These are phyloP conservation scores for Itoplectis maculator DNA, from an alignment of 2,888 invertebrate species.

Conservation along the genomic window DNA sequence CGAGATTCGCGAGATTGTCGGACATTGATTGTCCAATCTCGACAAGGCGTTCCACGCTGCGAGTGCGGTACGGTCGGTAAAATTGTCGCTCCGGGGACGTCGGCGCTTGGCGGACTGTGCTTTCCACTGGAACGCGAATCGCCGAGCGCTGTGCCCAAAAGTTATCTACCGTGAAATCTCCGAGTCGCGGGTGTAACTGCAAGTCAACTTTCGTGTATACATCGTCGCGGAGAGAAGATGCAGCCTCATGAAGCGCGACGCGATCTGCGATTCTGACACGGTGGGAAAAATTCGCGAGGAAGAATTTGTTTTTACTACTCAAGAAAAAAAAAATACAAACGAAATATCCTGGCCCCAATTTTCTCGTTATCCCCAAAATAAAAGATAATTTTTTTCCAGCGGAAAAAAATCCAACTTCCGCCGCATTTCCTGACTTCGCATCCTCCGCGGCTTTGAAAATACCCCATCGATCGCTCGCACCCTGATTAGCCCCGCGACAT, in stretches of 20 bases:
- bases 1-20: not conserved
- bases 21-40: not conserved
- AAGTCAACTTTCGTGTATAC: constrained; percentile 6
- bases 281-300: not conserved
- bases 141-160: constrained; percentile 13
- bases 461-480: not conserved
- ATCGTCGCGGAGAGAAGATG: constrained; percentile 5
- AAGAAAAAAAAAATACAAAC: not conserved
- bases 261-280: not conserved
- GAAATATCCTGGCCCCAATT: no score
- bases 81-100: constrained; percentile 12
- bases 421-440: no score
- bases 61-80: constrained; percentile 15
- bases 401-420: no score
- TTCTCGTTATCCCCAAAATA: no score
- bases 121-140: constrained; percentile 7
- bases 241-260: constrained; percentile 2
- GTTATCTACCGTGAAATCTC: constrained; percentile 33
- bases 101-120: not conserved
- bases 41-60: not conserved
- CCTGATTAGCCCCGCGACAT: not conserved
- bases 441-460: not conserved
- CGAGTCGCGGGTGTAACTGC: not conserved
- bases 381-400: no score
- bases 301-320: not conserved